phyloP scores from a whole-genome alignment of 2,113 vertebrate species.

The Oryzias woworae region DNA sequence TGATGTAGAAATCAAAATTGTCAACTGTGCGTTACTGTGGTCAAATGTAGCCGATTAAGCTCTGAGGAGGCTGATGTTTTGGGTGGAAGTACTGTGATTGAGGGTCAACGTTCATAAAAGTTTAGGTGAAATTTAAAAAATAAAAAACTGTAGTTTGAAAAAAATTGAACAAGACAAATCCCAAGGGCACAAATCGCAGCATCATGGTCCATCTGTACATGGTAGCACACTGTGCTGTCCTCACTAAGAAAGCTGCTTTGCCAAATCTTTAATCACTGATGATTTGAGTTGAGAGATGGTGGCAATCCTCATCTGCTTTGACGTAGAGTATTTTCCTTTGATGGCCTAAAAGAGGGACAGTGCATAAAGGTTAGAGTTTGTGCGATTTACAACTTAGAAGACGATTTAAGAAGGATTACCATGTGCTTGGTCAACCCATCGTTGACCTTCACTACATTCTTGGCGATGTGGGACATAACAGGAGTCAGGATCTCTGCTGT shows the following conservation, averaged over 20 bases:
- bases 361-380: not conserved
- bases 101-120: not conserved
- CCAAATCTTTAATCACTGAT: constrained; percentile 72
- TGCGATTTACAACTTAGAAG: not conserved
- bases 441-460: constrained; percentile 84
- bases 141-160: not conserved
- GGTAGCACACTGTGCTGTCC: constrained; percentile 57
- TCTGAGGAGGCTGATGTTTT: not conserved
- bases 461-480: constrained; percentile 85
- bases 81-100: not conserved
- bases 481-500: constrained; percentile 74
- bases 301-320: constrained; percentile 78
- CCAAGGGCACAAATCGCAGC: not conserved
- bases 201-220: constrained; percentile 68
- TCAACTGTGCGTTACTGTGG: not conserved
- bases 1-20: not conserved
- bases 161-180: constrained; percentile 13
- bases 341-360: constrained; percentile 70
- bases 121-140: not conserved
- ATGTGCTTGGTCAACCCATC: constrained; percentile 72
- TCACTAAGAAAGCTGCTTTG: constrained; percentile 61
- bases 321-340: constrained; percentile 83
- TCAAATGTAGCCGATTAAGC: not conserved
- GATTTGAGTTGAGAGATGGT: constrained; percentile 76
- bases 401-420: constrained; percentile 61